phyloP scores from a whole-genome alignment of 2,888 invertebrate species.

The Nemotelus nigrinus region DNA sequence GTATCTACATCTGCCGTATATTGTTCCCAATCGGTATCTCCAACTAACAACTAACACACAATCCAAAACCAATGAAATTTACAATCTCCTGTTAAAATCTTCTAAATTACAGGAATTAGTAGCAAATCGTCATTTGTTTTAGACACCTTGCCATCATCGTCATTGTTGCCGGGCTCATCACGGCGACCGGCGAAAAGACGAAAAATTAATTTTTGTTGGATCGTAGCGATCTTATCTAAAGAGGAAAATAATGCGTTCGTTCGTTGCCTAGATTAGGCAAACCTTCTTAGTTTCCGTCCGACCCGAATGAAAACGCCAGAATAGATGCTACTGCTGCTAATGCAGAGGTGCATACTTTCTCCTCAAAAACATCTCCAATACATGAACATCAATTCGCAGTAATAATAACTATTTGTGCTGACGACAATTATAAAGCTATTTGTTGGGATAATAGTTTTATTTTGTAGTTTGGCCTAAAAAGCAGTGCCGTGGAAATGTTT shows the following conservation, averaged over 20 bases:
- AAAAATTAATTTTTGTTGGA: constrained; percentile 28
- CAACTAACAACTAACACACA: neutral
- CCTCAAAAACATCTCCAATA: neutral
- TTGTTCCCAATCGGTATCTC: neutral
- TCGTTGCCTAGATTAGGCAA: constrained; percentile 11
- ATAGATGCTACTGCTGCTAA: neutral
- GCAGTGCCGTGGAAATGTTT: no score
- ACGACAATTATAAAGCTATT: constrained; percentile 42
- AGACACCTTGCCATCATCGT: constrained; percentile 37
- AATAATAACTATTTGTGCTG: constrained; percentile 22
- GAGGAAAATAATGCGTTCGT: constrained; percentile 15
- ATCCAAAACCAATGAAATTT: neutral
- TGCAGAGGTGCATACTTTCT: constrained; percentile 8
- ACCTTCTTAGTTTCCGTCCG: neutral
- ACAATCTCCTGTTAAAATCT: neutral
- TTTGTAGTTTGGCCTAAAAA: constrained; percentile 19
- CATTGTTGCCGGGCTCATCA: neutral
- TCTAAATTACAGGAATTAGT: constrained; percentile 37
- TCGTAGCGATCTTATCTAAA: constrained; percentile 10
- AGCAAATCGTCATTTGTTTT: constrained; percentile 37
- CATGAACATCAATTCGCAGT: constrained; percentile 14
- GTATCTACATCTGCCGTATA: no score
- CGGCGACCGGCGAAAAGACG: constrained; percentile 14
- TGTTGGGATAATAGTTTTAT: constrained; percentile 30
- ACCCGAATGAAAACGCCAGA: neutral